Percentiles rank a stretch among this genome's conserved stretches.
phyloP scores from a whole-genome alignment of 2,113 vertebrate species.

The Holacanthus passer region DNA sequence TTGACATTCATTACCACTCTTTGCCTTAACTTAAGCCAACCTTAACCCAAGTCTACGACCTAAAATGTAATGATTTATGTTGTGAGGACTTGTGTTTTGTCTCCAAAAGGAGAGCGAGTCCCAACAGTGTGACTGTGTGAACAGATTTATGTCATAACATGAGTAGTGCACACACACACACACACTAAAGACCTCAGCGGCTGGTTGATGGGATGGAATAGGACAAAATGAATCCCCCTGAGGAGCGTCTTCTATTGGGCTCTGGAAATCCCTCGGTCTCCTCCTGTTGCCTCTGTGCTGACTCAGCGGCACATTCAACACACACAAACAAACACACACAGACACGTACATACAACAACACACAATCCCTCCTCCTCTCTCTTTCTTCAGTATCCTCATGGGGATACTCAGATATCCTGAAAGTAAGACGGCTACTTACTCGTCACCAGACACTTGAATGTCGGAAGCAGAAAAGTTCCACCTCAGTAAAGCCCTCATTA shows the following conservation, averaged over 20 bases:
- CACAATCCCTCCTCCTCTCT: not conserved
- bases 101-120: too few species aligned
- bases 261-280: slow-evolving; percentile 36
- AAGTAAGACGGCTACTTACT: slow-evolving; percentile 44
- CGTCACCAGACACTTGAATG: slow-evolving; percentile 28
- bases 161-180: not conserved
- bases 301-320: slow-evolving; percentile 38
- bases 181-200: slow-evolving; percentile 27
- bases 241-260: slow-evolving; percentile 38
- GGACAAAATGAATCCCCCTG: slow-evolving; percentile 28
- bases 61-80: too few species aligned
- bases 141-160: too few species aligned
- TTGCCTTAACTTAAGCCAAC: too few species aligned
- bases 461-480: slow-evolving; percentile 54
- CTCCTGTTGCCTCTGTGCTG: slow-evolving; percentile 52
- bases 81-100: too few species aligned
- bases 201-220: slow-evolving; percentile 47
- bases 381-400: slow-evolving; percentile 9
- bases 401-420: slow-evolving; percentile 11
- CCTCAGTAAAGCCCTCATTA: slow-evolving; percentile 59
- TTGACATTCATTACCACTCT: too few species aligned
- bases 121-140: too few species aligned
- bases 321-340: slow-evolving; percentile 24
- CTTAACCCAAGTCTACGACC: too few species aligned
- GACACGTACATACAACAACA: slow-evolving; percentile 27